Percentiles rank a stretch among this genome's conserved stretches.
These are phyloP conservation scores for Altica lythri DNA, from an alignment of 2,888 invertebrate species.

Conservation along the genomic window DNA sequence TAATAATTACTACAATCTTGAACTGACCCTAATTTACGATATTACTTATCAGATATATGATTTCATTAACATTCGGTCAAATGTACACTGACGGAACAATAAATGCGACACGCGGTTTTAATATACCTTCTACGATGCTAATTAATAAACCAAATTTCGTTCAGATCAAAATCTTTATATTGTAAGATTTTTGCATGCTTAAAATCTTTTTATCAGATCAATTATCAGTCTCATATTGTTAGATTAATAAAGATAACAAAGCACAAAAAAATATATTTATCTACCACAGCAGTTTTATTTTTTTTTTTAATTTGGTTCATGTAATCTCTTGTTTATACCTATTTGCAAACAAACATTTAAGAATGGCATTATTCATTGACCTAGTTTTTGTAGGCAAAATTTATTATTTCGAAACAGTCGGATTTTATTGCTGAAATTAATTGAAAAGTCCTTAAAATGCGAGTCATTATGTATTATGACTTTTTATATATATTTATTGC, in stretches of 20 bases:
- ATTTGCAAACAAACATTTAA: neutral
- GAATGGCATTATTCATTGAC: neutral
- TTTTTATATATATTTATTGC: too few species aligned
- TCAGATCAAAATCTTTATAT: neutral
- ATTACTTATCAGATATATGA: neutral
- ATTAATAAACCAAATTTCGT: neutral
- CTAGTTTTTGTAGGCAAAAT: neutral
- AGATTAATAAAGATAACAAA: slow-evolving; percentile 9
- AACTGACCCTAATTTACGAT: slow-evolving; percentile 10
- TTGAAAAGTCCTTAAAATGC: too few species aligned
- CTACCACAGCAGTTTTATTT: neutral
- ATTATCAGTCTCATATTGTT: neutral
- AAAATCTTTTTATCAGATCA: slow-evolving; percentile 7
- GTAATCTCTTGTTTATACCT: neutral
- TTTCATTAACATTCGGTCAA: neutral
- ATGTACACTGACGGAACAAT: neutral
- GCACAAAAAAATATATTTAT: too few species aligned
- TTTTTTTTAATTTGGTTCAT: neutral
- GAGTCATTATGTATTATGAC: too few species aligned
- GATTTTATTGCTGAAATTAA: neutral
- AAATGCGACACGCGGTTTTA: neutral
- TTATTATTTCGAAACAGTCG: neutral
- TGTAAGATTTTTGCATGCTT: neutral
- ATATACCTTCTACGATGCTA: neutral
- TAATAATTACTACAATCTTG: slow-evolving; percentile 9